Percentiles rank a stretch among this genome's conserved stretches.
These are phyloP conservation scores for Euborellia annulipes DNA, from an alignment of 1,140 invertebrate genomes.

Conservation along the genomic window DNA sequence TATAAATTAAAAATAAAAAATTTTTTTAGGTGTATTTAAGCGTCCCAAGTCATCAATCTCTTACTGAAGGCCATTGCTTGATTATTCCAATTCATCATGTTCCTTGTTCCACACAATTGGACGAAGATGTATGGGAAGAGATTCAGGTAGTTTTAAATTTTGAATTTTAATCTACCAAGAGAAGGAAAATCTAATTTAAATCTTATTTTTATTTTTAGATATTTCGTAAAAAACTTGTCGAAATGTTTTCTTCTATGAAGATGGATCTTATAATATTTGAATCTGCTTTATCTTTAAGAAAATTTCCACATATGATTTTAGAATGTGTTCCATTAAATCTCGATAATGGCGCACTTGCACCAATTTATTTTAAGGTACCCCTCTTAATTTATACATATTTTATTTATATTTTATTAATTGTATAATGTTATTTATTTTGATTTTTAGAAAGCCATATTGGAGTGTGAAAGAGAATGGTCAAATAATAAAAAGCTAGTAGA, in stretches of 20 bases:
- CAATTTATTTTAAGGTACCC: conserved; percentile 88
- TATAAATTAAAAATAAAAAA: no score
- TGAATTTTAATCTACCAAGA: neutral
- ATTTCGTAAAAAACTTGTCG: conserved; percentile 55
- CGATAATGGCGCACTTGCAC: conserved; percentile 66
- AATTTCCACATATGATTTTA: conserved; percentile 69
- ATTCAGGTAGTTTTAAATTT: conserved; percentile 54
- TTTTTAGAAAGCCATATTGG: conserved; percentile 74
- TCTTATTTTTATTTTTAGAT: conserved; percentile 29
- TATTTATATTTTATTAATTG: neutral
- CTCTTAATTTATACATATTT: neutral
- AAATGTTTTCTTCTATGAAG: conserved; percentile 47
- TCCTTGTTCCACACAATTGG: conserved; percentile 56
- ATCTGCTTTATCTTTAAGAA: conserved; percentile 53
- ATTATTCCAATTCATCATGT: conserved; percentile 73
- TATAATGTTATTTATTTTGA: conserved; percentile 7
- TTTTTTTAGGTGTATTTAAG: conserved; percentile 53
- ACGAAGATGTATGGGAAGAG: conserved; percentile 89
- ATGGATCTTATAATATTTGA: conserved; percentile 74
- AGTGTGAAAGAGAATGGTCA: conserved; percentile 89
- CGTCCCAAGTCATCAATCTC: conserved; percentile 57
- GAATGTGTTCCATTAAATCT: conserved; percentile 77
- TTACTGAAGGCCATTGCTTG: conserved; percentile 77
- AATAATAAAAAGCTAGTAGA: conserved; percentile 91
- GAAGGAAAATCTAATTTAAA: neutral